Percentiles rank a stretch among this genome's conserved stretches.
phyloP scores from a whole-genome alignment of 2,113 vertebrate genomes.

The Naja naja region DNA sequence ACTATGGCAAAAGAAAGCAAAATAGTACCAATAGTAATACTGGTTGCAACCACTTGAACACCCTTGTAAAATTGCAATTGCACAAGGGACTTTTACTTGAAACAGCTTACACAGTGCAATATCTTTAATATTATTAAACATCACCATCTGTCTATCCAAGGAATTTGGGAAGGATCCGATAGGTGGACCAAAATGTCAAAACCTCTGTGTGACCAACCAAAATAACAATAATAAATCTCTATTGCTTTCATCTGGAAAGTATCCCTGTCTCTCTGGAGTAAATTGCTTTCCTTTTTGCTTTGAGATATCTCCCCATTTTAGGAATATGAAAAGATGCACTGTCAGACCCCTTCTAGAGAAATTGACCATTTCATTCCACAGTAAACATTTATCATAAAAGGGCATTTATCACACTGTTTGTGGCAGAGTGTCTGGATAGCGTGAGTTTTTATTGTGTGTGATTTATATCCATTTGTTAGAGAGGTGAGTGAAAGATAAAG shows the following conservation, averaged over 20 bases:
- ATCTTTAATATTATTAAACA: background rate
- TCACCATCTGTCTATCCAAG: background rate
- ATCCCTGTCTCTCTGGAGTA: background rate
- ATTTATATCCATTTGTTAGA: constrained; percentile 28
- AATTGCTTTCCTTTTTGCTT: constrained; percentile 13
- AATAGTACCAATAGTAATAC: background rate
- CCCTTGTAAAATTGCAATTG: background rate
- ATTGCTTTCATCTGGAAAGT: constrained; percentile 14
- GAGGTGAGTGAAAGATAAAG: constrained; percentile 21
- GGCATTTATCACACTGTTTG: constrained; percentile 6
- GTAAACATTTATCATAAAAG: constrained; percentile 30
- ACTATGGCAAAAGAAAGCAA: background rate
- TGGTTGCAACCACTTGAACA: background rate
- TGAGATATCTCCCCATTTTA: background rate
- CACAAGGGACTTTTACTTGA: background rate
- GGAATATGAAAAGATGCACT: constrained; percentile 25
- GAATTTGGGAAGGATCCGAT: background rate
- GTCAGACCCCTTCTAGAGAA: constrained; percentile 4
- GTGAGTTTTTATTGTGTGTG: constrained; percentile 12
- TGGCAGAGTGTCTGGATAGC: constrained; percentile 4
- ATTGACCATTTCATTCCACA: background rate
- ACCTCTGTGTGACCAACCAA: background rate
- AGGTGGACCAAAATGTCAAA: background rate
- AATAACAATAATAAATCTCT: background rate
- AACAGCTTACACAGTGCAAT: background rate